Percentiles rank a stretch among this genome's conserved stretches.
Evolutionary conservation across 1,140 invertebrate species (phyloP).

Genomic region (Sycophaga agraensis): DNA sequence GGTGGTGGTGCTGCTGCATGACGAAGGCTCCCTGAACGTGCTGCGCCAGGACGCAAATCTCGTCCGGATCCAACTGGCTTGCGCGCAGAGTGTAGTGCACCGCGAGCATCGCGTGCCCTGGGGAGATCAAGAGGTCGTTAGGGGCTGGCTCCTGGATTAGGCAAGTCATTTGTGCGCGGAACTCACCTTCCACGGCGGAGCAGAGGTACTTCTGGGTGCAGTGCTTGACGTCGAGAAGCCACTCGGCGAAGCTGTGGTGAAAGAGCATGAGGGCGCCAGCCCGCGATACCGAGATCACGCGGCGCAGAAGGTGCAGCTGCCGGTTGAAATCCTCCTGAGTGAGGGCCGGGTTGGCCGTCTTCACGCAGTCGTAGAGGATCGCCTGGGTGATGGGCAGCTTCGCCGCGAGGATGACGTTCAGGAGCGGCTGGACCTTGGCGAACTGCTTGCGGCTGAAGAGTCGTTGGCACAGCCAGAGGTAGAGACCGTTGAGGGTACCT

Average conservation of each 20-base stretch:
- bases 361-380: slow-evolving; percentile 78
- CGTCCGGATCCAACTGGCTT: slow-evolving; percentile 56
- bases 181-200: slow-evolving; percentile 67
- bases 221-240: slow-evolving; percentile 94
- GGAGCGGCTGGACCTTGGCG: slow-evolving; percentile 78
- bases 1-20: slow-evolving; percentile 5
- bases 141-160: too few species aligned
- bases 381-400: slow-evolving; percentile 79
- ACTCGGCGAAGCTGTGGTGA: slow-evolving; percentile 91
- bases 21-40: slow-evolving; percentile 50
- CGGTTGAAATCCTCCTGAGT: slow-evolving; percentile 83
- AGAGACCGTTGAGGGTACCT: slow-evolving; percentile 91
- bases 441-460: slow-evolving; percentile 88
- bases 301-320: slow-evolving; percentile 74
- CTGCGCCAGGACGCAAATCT: slow-evolving; percentile 53
- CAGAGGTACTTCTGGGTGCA: slow-evolving; percentile 93
- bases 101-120: slow-evolving; percentile 84
- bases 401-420: slow-evolving; percentile 86
- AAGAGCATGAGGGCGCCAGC: slow-evolving; percentile 75
- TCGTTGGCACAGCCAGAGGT: slow-evolving; percentile 91
- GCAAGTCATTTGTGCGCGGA: background rate
- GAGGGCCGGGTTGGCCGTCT: slow-evolving; percentile 78
- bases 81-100: slow-evolving; percentile 76
- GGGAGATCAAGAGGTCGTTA: background rate
- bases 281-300: slow-evolving; percentile 67